Evolutionary conservation across 2,113 vertebrate genomes (phyloP), one percentile per base, ranked within the genome.

Genomic region (Percopsis transmontana): DNA sequence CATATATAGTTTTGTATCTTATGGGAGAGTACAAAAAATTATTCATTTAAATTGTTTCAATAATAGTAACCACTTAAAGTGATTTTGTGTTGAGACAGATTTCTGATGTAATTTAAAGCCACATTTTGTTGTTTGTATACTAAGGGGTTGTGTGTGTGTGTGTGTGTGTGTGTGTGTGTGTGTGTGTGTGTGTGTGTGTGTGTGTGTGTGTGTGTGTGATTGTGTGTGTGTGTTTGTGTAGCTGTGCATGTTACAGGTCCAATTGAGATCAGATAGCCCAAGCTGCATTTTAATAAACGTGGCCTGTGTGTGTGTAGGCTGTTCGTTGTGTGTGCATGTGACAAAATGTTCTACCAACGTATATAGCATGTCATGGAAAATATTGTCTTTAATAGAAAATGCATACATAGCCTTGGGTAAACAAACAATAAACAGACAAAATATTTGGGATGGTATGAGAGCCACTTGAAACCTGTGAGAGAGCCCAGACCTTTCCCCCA

Each of bases 401-500:
- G 11, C 5, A 45, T 15, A 12, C 42, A 45, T 14, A 45, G 15
- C 7, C 0, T 48, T 16, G 16, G 15, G 15, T 18, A 7, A n/a
- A 5, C 58, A 24, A 60, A 11, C 23, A 23, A 48, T 33, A 2
- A 68, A 66, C 33, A 70, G 50, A 16, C 58, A 66, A 74, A 33
- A 77, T 65, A 51, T 74, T 61, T 76, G 41, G 13, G 8, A 58
- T 70, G 7, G 8, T 54, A 11, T 40, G 19, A 40, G 39, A 75
- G 47, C 51, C 47, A 67, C 74, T 73, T 70, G 61, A 81, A 77
- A 75, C 68, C 47, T 74, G 75, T 79, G 62, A 76, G 50, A 76
- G 62, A 62, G 55, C 65, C 21, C 42, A 68, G 82, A 80, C 67
- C 69, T 74, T 86, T 88, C 62, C 44, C 63, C 62, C 51, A 76